phyloP scores from a whole-genome alignment of 2,113 vertebrate species.

The Chrysemys picta region DNA sequence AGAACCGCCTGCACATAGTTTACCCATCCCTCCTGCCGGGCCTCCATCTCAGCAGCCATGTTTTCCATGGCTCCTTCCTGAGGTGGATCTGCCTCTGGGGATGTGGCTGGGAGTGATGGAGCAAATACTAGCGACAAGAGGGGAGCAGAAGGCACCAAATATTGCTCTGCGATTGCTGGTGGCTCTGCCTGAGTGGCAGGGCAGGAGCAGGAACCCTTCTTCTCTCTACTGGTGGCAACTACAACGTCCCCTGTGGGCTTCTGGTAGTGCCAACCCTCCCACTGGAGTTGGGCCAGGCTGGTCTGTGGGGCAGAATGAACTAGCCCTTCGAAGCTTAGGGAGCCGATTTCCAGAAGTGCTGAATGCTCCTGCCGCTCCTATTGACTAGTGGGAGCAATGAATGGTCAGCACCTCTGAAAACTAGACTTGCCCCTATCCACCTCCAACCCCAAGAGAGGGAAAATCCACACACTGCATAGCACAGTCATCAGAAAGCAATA shows the following conservation, averaged over 20 bases:
- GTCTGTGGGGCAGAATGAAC: not conserved
- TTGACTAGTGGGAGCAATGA: not conserved
- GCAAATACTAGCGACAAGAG: not conserved
- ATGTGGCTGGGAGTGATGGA: not conserved
- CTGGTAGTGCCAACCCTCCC: not conserved
- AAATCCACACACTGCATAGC: not conserved
- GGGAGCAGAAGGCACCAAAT: not conserved
- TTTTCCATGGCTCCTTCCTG: rapidly evolving
- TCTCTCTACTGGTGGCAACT: not conserved
- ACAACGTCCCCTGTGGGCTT: not conserved
- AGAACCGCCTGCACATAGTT: not conserved
- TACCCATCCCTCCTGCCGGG: not conserved
- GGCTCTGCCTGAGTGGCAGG: not conserved
- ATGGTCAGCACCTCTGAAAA: not conserved
- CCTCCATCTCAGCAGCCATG: rapidly evolving
- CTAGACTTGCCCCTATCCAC: not conserved
- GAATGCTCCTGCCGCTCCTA: not conserved
- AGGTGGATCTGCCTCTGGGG: rapidly evolving
- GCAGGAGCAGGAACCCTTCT: not conserved
- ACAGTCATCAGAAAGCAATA: not conserved
- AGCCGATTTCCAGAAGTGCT: not conserved
- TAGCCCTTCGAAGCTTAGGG: not conserved
- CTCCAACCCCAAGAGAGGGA: not conserved
- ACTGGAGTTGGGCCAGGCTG: not conserved
- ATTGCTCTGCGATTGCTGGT: not conserved